Base-by-base conservation (phyloP, 2,113 vertebrate genomes). In the Syrrhaptes paradoxus region DNA sequence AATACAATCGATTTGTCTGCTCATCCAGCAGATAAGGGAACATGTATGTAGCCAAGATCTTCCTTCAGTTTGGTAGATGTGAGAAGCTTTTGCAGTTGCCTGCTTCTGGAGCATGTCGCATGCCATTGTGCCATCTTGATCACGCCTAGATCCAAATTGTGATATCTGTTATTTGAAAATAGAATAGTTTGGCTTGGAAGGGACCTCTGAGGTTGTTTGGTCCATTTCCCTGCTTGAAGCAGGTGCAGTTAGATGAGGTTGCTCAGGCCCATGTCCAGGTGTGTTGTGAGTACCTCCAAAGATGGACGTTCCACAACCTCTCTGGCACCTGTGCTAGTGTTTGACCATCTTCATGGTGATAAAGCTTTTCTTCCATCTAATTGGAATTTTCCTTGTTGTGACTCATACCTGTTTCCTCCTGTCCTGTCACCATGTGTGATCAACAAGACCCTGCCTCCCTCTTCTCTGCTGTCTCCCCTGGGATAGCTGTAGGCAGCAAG, bases 31-130 rank as follows among this genome's bases (percentile, higher is more conserved):
- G 28, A 29, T 73, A 9, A 25, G 32, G 49, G 48, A 59, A 25
- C 14, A 1, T 0, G 0, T 5, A 3, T 10, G 7, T 31, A 41
- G 66, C 4, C 11, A 41, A 84, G 51, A 28, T 70, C 13, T 31
- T 65, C 49, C 63, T 74, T 87, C 15, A 11, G 17, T 86, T 65
- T 49, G 17, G 16, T 66, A 24, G 25, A 13, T 21, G 8, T n/a
- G 66, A 85, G 49, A 73, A 45, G 11, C 4, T 90, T 76, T 66
- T 62, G 59, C 31, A 58, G 12, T n/a, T 92, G n/a, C 36, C 4
- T 65, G 0, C 11, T 43, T 76, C 14, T 52, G 62, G 51, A 87
- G 29, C 41, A 5, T 28, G 8, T 58, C 36, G 34, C 5, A 2
- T 76, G 29, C 26, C 1, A 1, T 32, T 72, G 13, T 49, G 41